Percentiles rank a stretch among this genome's conserved stretches.
Conservation (phyloP, 2,888 invertebrate genomes). For the Saturnia japonica region DNA sequence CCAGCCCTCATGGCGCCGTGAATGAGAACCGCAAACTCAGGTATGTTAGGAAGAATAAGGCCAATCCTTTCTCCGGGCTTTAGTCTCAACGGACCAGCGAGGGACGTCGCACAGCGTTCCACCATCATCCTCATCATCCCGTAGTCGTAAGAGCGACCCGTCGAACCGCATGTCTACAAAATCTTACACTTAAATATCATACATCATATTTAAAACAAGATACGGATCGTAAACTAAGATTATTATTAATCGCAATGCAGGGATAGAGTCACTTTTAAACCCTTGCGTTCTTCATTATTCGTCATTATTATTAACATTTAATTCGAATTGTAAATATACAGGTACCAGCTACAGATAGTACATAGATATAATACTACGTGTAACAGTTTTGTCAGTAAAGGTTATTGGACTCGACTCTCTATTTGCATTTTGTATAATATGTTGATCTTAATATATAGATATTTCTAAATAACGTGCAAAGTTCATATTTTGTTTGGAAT, state of each 20-base stretch:
- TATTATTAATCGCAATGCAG: neutral
- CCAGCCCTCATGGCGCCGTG: constrained; percentile 86
- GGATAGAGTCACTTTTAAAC: neutral
- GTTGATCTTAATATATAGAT: constrained; percentile 12
- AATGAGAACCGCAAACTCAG: constrained; percentile 85
- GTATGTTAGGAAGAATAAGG: constrained; percentile 86
- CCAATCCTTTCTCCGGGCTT: constrained; percentile 84
- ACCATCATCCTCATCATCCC: constrained; percentile 82
- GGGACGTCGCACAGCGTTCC: constrained; percentile 81
- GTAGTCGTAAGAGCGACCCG: constrained; percentile 85
- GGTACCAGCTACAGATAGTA: neutral
- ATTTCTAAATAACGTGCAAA: constrained; percentile 29
- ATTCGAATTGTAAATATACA: neutral
- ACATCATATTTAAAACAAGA: neutral
- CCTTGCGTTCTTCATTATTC: neutral
- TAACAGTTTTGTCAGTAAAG: constrained; percentile 14
- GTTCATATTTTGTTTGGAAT: constrained; percentile 47
- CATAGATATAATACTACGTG: constrained; percentile 2
- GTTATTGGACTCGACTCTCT: constrained; percentile 42
- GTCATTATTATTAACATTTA: neutral
- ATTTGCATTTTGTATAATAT: constrained; percentile 23
- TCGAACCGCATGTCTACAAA: constrained; percentile 85
- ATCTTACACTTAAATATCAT: neutral
- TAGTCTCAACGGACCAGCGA: constrained; percentile 80
- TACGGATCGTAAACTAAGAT: neutral